Conservation (phyloP, 2,797 vertebrate species). For the Zenarchopterus dispar region DNA sequence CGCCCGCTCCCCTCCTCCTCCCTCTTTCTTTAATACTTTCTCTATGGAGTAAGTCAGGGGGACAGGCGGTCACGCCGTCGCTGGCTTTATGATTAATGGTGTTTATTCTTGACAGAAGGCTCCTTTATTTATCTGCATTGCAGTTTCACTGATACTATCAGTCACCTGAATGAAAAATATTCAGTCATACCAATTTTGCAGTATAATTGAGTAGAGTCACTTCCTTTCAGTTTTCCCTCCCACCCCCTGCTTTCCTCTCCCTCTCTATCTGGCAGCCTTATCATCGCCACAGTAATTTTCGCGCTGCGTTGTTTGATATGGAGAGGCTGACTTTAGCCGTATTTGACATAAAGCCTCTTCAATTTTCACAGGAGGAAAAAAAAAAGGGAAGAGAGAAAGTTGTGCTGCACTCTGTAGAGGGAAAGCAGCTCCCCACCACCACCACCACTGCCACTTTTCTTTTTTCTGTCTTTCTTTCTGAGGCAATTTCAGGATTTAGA, state of each 20-base stretch:
- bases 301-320: conserved; percentile 97
- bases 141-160: conserved; percentile 98
- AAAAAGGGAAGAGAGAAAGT: conserved; percentile 82
- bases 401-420: conserved; percentile 85
- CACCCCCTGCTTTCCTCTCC: conserved; percentile 52
- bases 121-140: conserved; percentile 99
- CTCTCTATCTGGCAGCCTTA: conserved; percentile 98
- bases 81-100: conserved; percentile 99
- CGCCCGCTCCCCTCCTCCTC: conserved; percentile 50
- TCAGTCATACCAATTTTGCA: conserved; percentile 99
- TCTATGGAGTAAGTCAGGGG: conserved; percentile 85
- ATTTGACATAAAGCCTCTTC: conserved; percentile 99
- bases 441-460: neutral
- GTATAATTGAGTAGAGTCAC: conserved; percentile 99
- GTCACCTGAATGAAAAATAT: conserved; percentile 99
- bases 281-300: conserved; percentile 99
- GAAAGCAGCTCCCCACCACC: conserved; percentile 74
- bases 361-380: conserved; percentile 87
- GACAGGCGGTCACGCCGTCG: conserved; percentile 86
- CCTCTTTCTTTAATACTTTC: conserved; percentile 66
- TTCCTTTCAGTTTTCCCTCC: conserved; percentile 83
- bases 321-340: conserved; percentile 98
- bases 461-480: conserved; percentile 70
- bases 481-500: conserved; percentile 97
- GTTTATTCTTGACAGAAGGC: conserved; percentile 99